Base-by-base conservation (phyloP, 2,888 invertebrate species). In the Tinea trinotella region DNA sequence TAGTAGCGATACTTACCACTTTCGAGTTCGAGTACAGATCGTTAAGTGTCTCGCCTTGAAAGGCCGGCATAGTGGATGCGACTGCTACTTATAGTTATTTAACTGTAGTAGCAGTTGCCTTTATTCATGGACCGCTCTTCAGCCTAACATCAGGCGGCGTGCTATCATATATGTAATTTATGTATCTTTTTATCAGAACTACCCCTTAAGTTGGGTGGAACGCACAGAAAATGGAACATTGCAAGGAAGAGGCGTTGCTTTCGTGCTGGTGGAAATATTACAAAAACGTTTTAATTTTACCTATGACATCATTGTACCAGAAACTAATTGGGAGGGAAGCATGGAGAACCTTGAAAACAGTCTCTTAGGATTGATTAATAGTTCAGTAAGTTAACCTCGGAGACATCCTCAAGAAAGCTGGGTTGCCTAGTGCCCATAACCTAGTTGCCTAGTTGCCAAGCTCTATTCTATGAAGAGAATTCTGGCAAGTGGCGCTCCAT, bases 261-360 rank as follows among this genome's bases (percentile, higher is more conserved):
- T 94, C 66, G 81, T 88, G 53, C 71, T 95, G 53, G 71, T 95
- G 7, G 76, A 91, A 19, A 89, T 94, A 49, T 78, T 95, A 2
- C 88, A 88, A 44, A 70, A 89, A 54, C 90, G 90, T 61, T 91
- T 90, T 60, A 91, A 93, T 60, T 95, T 95, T 58, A 91, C 91
- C 0, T 95, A 92, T 63, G 89, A 90, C 10, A 84, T 95, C 0
- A 70, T 92, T 10, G 70, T 87, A 50, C 93, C 94, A 0, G 74
- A 84, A 5, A 82, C 78, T 44, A 90, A 92, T 64, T 83, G 87
- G 6, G 87, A 91, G 58, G 91, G 91, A 0, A 81, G 85, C 6
- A 68, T 68, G 0, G 64, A 60, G 0, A 74, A 76, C 57, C 74
- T 79, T 0, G 76, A 86, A 15, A 87, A 83, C 0, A 93, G 93